phyloP scores from a whole-genome alignment of 1,140 invertebrate genomes.

The Temnothorax longispinosus region DNA sequence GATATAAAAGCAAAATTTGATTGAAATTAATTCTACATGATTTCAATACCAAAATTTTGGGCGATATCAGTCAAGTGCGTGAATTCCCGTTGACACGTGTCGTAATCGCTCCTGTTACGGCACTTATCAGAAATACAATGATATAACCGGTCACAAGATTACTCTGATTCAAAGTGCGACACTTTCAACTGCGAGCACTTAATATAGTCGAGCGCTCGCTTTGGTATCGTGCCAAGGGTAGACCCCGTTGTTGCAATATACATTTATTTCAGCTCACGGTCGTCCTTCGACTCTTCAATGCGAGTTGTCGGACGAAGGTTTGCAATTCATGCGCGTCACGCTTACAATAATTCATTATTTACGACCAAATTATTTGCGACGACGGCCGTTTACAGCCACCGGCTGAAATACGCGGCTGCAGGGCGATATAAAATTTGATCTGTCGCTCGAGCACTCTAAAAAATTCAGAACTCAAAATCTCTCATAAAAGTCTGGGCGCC shows the following conservation, averaged over 20 bases:
- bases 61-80: not conserved
- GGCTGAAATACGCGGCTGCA: no score
- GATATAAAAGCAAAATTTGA: not conserved
- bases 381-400: no score
- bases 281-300: not conserved
- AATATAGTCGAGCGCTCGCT: conserved; percentile 13
- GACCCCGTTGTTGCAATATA: conserved; percentile 30
- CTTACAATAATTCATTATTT: not conserved
- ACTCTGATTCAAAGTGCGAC: not conserved
- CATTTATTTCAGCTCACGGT: conserved; percentile 52
- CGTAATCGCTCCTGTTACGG: conserved; percentile 15
- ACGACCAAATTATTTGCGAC: no score
- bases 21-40: not conserved
- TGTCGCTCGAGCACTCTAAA: no score
- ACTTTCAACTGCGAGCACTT: conserved; percentile 31
- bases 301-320: not conserved
- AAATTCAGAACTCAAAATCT: no score
- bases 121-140: conserved; percentile 28
- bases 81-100: not conserved
- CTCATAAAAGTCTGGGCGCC: no score
- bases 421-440: no score
- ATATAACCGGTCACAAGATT: conserved; percentile 9
- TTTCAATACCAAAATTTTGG: not conserved
- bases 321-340: not conserved
- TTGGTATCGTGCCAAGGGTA: conserved; percentile 48